phyloP scores from a whole-genome alignment of 2,797 vertebrate genomes.

The Ptychobarbus kaznakovi region DNA sequence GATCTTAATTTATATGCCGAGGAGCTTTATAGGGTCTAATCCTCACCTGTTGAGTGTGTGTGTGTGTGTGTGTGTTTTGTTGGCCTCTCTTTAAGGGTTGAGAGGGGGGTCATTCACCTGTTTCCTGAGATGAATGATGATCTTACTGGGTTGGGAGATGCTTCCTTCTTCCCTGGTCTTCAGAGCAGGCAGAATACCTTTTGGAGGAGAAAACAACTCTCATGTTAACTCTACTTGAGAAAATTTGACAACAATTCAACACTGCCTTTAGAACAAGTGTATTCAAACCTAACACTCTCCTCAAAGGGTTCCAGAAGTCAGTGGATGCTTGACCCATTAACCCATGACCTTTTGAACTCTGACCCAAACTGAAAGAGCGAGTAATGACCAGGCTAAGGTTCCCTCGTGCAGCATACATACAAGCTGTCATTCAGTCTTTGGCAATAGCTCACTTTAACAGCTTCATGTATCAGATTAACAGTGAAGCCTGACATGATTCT shows the following conservation, averaged over 20 bases:
- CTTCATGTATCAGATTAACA: background rate
- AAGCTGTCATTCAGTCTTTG: constrained; percentile 5
- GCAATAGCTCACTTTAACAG: background rate
- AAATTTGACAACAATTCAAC: background rate
- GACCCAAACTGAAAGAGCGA: constrained; percentile 25
- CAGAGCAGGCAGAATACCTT: constrained; percentile 79
- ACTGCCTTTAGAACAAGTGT: background rate
- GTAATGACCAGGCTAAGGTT: background rate
- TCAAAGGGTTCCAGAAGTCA: constrained; percentile 17
- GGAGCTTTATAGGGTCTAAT: background rate
- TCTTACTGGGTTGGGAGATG: constrained; percentile 78
- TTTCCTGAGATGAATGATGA: constrained; percentile 85
- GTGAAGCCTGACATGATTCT: background rate
- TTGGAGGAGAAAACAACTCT: background rate
- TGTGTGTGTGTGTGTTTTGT: background rate
- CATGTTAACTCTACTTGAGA: background rate
- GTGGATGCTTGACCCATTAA: constrained; percentile 41
- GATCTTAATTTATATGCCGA: constrained; percentile 36
- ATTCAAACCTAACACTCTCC: background rate
- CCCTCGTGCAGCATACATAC: background rate
- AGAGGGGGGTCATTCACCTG: constrained; percentile 71
- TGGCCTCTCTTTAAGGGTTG: background rate
- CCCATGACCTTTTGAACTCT: constrained; percentile 36
- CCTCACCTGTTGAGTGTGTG: constrained; percentile 25
- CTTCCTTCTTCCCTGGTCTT: constrained; percentile 73